Percentiles rank a stretch among this genome's conserved stretches.
phyloP scores from a whole-genome alignment of 2,888 invertebrate genomes.

The Iphiclides podalirius region DNA sequence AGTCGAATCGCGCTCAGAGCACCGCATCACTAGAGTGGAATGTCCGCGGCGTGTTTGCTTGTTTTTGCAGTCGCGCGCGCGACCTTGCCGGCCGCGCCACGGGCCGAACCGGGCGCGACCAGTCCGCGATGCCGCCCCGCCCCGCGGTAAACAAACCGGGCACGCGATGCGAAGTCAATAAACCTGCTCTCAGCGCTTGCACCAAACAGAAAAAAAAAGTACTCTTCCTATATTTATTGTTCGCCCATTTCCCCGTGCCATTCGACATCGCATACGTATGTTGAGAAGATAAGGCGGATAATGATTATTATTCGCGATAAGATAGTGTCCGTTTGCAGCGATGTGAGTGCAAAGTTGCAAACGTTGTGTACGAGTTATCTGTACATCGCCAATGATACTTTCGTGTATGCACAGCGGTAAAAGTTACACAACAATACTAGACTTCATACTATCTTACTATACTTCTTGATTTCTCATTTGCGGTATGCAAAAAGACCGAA shows the following conservation, averaged over 20 bases:
- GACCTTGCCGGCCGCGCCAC: constrained; percentile 70
- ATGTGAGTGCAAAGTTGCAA: constrained; percentile 10
- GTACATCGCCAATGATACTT: not conserved
- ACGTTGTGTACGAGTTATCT: not conserved
- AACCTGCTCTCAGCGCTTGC: constrained; percentile 32
- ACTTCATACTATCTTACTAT: too few relatives aligned
- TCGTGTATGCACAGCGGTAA: not conserved
- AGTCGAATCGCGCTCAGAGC: not conserved
- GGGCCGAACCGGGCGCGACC: constrained; percentile 60
- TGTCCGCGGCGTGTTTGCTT: constrained; percentile 42
- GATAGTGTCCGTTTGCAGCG: constrained; percentile 13
- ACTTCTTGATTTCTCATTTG: too few relatives aligned
- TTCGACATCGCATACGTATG: constrained; percentile 9
- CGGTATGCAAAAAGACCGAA: too few relatives aligned
- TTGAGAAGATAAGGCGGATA: constrained; percentile 33
- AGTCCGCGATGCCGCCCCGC: constrained; percentile 48
- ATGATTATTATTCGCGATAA: constrained; percentile 32
- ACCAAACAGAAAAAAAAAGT: constrained; percentile 11
- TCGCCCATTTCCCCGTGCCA: constrained; percentile 1
- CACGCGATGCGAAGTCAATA: constrained; percentile 58
- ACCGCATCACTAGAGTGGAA: constrained; percentile 27
- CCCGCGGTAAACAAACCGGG: constrained; percentile 62
- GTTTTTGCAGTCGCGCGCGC: constrained; percentile 61
- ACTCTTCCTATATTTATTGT: constrained; percentile 13
- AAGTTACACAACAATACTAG: too few relatives aligned